A percentile compares a stretch with the other conserved stretches of the same genome.
phyloP scores from a whole-genome alignment of 2,113 vertebrate species.

The Psilopsiagon aymara region DNA sequence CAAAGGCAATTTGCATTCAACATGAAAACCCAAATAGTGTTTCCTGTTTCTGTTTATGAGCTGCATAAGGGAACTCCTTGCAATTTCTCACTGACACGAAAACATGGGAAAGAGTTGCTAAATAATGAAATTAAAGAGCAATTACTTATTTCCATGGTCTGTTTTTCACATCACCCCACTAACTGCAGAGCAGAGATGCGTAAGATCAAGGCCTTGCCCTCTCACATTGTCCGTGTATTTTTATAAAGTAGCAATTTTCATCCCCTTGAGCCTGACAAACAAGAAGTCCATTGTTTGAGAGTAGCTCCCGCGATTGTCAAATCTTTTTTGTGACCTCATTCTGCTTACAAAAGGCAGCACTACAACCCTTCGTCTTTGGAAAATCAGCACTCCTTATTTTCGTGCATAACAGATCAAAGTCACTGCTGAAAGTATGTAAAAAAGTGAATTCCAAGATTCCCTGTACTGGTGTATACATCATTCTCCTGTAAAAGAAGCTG shows the following conservation, averaged over 20 bases:
- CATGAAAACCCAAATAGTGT: not conserved
- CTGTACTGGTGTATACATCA: not conserved
- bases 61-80: not conserved
- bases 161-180: not conserved
- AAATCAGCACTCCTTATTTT: conserved; percentile 19
- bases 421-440: not conserved
- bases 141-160: not conserved
- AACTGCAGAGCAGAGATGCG: not conserved
- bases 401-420: conserved; percentile 30
- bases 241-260: conserved; percentile 7
- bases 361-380: not conserved
- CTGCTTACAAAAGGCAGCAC: not conserved
- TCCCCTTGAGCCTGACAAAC: conserved; percentile 4
- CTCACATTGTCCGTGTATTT: not conserved
- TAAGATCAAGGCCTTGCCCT: conserved; percentile 21
- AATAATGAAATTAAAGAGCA: not conserved
- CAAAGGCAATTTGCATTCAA: conserved; percentile 28
- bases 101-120: not conserved
- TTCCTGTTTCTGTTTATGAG: not conserved
- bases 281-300: conserved; percentile 38
- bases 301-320: not conserved
- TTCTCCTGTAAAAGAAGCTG: not conserved
- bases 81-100: not conserved
- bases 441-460: not conserved
- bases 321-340: conserved; percentile 23